Evolutionary conservation across 2,888 invertebrate species (phyloP).

Genomic region (Pachycephus smyrnensis): DNA sequence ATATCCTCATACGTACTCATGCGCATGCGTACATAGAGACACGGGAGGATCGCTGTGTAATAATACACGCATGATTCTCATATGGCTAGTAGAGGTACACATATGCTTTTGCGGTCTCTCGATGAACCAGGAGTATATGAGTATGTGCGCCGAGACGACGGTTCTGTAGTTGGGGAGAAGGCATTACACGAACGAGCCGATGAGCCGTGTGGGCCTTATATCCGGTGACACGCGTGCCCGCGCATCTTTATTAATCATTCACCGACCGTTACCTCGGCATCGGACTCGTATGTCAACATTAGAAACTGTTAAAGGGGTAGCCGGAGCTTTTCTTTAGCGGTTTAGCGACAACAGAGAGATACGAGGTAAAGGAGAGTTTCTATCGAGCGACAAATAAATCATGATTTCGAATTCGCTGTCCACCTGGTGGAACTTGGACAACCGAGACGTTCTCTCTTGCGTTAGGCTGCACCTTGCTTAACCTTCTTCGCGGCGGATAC

Average conservation of each 20-base stretch:
- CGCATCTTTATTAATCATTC: conserved; percentile 65
- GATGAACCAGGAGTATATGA: conserved; percentile 10
- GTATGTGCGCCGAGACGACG: not conserved
- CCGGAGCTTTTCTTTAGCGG: too few species aligned
- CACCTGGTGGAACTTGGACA: too few species aligned
- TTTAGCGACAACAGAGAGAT: too few species aligned
- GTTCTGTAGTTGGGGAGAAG: conserved; percentile 17
- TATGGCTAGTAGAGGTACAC: too few species aligned
- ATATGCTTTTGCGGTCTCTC: conserved; percentile 6
- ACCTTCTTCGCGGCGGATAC: too few species aligned
- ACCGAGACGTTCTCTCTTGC: too few species aligned
- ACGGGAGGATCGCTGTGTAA: conserved; percentile 2
- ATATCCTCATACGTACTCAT: conserved; percentile 10
- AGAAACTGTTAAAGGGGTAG: conserved; percentile 13
- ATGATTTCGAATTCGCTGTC: too few species aligned
- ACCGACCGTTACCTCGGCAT: conserved; percentile 52
- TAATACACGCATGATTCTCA: too few species aligned
- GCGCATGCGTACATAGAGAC: conserved; percentile 11
- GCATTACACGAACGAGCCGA: conserved; percentile 30
- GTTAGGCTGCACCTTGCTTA: too few species aligned
- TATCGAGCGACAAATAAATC: too few species aligned
- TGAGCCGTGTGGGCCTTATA: conserved; percentile 56
- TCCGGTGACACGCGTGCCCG: conserved; percentile 64
- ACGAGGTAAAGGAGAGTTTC: too few species aligned
- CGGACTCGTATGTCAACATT: conserved; percentile 33